These are phyloP conservation scores for Hydropotes inermis DNA, from an alignment of 2,113 vertebrate species.

Conservation along the genomic window DNA sequence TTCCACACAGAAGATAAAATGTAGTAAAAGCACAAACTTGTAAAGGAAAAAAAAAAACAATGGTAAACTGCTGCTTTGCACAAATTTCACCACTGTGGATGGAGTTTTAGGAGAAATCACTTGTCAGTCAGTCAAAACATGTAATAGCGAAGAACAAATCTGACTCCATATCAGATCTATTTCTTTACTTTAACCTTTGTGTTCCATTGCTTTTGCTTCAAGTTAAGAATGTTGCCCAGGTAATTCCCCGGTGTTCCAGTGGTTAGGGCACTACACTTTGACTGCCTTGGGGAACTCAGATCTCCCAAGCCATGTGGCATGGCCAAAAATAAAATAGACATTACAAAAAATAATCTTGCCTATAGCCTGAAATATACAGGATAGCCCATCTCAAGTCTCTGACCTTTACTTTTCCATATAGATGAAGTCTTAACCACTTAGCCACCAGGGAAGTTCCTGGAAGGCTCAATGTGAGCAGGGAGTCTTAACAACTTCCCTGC, in stretches of 20 bases:
- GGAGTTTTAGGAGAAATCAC: neutral
- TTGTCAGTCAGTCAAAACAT: neutral
- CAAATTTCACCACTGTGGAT: neutral
- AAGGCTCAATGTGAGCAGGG: no score
- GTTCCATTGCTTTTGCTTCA: neutral
- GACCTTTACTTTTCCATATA: neutral
- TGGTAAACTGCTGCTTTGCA: neutral
- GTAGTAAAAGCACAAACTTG: neutral
- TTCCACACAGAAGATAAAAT: neutral
- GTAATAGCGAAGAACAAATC: neutral
- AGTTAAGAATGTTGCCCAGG: neutral
- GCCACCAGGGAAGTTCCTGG: no score
- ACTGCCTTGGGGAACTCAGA: neutral
- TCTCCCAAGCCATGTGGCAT: neutral
- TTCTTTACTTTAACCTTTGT: neutral
- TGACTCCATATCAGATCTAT: neutral
- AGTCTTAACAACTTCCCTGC: no score
- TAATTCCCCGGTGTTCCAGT: neutral
- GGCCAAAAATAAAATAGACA: neutral
- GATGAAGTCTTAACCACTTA: neutral
- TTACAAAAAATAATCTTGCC: neutral
- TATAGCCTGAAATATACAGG: neutral
- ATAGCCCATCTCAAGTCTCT: neutral
- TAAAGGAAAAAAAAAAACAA: neutral
- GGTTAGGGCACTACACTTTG: neutral